Conservation (phyloP, 2,113 vertebrate genomes). For the Dromaius novaehollandiae region DNA sequence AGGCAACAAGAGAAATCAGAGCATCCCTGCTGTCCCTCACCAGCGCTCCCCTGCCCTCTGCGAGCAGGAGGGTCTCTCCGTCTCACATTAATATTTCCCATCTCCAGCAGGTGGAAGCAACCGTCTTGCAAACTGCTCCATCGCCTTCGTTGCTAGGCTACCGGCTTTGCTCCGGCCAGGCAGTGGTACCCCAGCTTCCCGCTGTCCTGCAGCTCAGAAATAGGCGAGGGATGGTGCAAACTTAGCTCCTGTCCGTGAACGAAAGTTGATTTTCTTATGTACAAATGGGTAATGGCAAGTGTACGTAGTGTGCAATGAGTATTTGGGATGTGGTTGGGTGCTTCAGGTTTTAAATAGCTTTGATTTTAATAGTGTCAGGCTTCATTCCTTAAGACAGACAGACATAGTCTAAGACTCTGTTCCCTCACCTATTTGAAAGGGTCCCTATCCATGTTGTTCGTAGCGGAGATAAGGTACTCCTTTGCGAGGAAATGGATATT, state of each 20-base stretch:
- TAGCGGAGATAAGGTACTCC: neutral
- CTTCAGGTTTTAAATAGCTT: neutral
- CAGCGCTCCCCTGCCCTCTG: neutral
- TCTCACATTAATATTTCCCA: neutral
- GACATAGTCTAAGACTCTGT: neutral
- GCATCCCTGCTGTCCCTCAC: neutral
- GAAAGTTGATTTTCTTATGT: neutral
- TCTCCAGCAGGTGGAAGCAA: neutral
- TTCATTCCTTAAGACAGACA: neutral
- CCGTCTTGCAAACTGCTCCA: neutral
- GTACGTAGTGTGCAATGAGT: neutral
- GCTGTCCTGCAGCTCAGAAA: neutral
- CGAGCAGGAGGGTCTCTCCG: neutral
- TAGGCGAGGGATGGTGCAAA: neutral
- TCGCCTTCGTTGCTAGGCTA: neutral
- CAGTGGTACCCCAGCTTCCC: neutral
- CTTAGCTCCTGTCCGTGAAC: neutral
- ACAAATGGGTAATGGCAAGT: neutral
- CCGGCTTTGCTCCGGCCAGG: neutral
- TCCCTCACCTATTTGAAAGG: neutral
- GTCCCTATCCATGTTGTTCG: neutral
- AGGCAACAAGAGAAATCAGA: neutral
- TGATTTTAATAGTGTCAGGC: neutral
- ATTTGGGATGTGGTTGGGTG: neutral
- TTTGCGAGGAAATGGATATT: conserved; percentile 12